phyloP scores from a whole-genome alignment of 2,888 invertebrate genomes.

The Barypeithes pellucidus region DNA sequence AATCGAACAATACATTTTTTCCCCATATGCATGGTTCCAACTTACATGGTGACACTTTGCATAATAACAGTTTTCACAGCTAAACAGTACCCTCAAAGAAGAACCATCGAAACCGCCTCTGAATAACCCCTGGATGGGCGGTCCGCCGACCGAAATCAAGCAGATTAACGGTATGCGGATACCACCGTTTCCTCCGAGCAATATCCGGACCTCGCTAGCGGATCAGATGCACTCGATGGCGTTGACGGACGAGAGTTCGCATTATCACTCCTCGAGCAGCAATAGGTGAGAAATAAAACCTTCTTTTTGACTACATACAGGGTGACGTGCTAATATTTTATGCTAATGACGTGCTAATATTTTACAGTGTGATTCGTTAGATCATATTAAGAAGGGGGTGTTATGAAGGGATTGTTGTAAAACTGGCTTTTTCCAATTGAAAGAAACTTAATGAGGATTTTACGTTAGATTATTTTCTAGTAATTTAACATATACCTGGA shows the following conservation, averaged over 20 bases:
- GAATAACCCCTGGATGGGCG: conserved; percentile 37
- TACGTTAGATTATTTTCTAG: no score
- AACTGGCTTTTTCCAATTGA: no score
- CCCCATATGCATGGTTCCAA: background rate
- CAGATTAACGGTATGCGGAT: conserved; percentile 65
- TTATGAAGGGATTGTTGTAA: no score
- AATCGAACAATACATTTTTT: background rate
- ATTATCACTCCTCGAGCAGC: conserved; percentile 73
- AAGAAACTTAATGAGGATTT: no score
- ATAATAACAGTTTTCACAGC: conserved; percentile 1
- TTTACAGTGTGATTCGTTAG: no score
- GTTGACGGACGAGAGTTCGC: conserved; percentile 66
- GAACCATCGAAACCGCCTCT: conserved; percentile 28
- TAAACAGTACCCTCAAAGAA: conserved; percentile 36
- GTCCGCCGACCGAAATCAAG: conserved; percentile 54
- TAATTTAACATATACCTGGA: no score
- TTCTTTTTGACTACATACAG: no score
- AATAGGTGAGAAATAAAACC: no score
- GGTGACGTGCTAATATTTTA: no score
- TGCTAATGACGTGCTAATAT: no score
- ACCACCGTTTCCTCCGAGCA: conserved; percentile 56
- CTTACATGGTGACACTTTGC: no score
- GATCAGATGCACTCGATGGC: conserved; percentile 71
- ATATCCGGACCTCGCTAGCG: conserved; percentile 67
- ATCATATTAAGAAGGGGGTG: no score